A percentile compares a stretch with the other conserved stretches of the same genome.
phyloP scores from a whole-genome alignment of 2,888 invertebrate genomes.

The Agonopterix heracliana region DNA sequence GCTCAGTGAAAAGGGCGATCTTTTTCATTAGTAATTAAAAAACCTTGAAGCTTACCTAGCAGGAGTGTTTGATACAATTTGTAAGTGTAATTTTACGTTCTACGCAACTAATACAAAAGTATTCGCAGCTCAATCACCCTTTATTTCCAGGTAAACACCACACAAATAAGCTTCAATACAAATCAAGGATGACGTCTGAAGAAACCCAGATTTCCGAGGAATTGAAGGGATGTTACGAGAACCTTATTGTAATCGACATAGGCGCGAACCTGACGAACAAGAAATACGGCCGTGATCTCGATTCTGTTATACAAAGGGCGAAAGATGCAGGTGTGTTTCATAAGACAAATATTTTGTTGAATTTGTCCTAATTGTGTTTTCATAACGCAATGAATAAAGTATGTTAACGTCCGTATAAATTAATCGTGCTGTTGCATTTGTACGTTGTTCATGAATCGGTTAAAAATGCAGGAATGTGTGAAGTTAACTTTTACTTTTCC shows the following conservation, averaged over 20 bases:
- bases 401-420: conserved; percentile 21
- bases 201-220: conserved; percentile 67
- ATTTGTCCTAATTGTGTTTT: conserved; percentile 28
- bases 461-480: no score
- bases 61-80: conserved; percentile 74
- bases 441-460: no score
- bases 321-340: conserved; percentile 87
- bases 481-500: conserved; percentile 5
- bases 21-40: conserved; percentile 61
- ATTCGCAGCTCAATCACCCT: not conserved
- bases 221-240: conserved; percentile 90
- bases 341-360: not conserved
- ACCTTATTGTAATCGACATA: conserved; percentile 93
- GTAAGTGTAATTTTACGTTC: conserved; percentile 37
- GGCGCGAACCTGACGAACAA: conserved; percentile 96
- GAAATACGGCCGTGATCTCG: conserved; percentile 93
- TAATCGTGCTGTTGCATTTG: conserved; percentile 1
- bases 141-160: conserved; percentile 64
- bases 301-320: conserved; percentile 92
- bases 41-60: conserved; percentile 61
- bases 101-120: not conserved
- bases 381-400: conserved; percentile 20
- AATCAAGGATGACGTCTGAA: conserved; percentile 71
- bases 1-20: conserved; percentile 63
- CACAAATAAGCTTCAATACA: conserved; percentile 64